phyloP scores from a whole-genome alignment of 2,113 vertebrate genomes.

The Thamnaconus septentrionalis region DNA sequence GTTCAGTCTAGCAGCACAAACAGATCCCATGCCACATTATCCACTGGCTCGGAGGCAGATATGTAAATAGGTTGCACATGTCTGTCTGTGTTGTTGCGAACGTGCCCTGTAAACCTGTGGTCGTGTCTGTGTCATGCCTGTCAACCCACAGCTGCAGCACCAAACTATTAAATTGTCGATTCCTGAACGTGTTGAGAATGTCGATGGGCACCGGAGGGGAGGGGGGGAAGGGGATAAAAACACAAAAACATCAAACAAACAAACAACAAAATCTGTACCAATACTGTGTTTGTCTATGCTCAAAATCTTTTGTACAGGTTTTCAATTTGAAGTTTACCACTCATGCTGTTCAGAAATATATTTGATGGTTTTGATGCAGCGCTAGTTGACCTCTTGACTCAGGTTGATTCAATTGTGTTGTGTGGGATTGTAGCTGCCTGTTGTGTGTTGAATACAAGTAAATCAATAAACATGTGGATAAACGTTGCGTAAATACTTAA shows the following conservation, averaged over 20 bases:
- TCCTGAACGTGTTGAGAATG: constrained; percentile 37
- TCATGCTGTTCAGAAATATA: constrained; percentile 49
- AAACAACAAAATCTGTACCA: too few species aligned
- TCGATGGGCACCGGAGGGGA: too few species aligned
- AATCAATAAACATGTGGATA: constrained; percentile 71
- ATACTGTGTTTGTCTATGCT: too few species aligned
- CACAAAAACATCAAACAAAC: constrained; percentile 7
- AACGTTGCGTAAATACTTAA: constrained; percentile 69
- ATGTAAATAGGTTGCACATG: constrained; percentile 66
- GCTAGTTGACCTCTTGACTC: constrained; percentile 60
- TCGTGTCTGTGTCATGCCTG: constrained; percentile 70
- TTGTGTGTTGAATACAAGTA: constrained; percentile 48
- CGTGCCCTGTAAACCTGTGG: constrained; percentile 55
- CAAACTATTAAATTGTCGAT: constrained; percentile 60
- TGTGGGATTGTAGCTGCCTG: constrained; percentile 68
- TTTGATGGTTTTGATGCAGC: constrained; percentile 66
- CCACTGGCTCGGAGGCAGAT: constrained; percentile 59
- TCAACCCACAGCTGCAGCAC: constrained; percentile 62
- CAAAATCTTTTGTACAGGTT: background rate
- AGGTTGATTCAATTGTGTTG: constrained; percentile 59
- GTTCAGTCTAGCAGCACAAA: constrained; percentile 41
- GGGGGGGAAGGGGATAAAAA: too few species aligned
- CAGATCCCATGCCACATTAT: constrained; percentile 36
- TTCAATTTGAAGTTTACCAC: constrained; percentile 12
- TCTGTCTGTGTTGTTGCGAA: constrained; percentile 60